Base-by-base conservation (phyloP, 2,888 invertebrate species). In the Dasysyrphus tricinctus region DNA sequence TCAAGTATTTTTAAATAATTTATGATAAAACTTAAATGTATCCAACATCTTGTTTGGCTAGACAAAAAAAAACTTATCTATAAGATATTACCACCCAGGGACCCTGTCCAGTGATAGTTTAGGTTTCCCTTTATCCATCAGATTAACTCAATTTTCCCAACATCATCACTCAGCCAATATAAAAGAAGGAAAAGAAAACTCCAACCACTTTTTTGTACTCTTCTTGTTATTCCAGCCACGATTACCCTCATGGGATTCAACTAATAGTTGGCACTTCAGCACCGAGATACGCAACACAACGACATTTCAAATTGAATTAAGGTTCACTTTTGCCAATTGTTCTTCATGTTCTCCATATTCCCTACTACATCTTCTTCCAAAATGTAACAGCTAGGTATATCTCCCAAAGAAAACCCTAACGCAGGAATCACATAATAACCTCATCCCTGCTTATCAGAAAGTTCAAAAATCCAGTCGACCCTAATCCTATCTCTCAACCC, bases 221-320 rank as follows among this genome's bases (percentile, higher is more conserved):
- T 24, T 37, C 51, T 85, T 81, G 69, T 69, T 59, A 81, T 85
- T 85, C 85, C 54, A 73, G 49, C 81, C 85, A 85, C 81, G 85
- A 85, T 44, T 70, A 69, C 51, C 37, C 85, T 73, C 85, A 56
- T 69, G 85, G 81, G 85, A 81, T 19, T 34, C 32, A 69, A 78
- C 85, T 85, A 85, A 85, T 81, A 85, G 85, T 85, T 85, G 61
- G 56, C 85, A 85, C 81, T 81, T 85, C 85, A 74, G 72, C 81
- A 85, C 74, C 56, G 56, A 61, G 81, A 77, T 85, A 85, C 80
- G 74, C 39, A 74, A 75, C 79, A 57, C 57, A 76, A 80, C 72
- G 80, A 72, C 70, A 76, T 47, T 84, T 76, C 80, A 80, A 84
- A 84, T 84, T 84, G 84, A 84, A 84, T 84, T 84, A 80, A 76